Base-by-base conservation (phyloP, 2,113 vertebrate species). In the Macquaria australasica region DNA sequence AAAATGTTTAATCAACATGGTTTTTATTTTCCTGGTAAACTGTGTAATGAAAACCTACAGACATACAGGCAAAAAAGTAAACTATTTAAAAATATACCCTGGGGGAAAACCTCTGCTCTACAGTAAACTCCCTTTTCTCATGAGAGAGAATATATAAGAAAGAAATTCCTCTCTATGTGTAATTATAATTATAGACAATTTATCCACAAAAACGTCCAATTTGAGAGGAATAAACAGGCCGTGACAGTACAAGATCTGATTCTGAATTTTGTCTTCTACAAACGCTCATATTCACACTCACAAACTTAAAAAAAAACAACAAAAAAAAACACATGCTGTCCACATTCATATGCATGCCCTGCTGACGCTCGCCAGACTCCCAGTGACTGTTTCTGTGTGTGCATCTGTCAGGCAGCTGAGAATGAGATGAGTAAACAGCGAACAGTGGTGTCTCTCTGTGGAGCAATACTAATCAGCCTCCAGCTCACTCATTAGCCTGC, bases 381-480 rank as follows among this genome's bases (percentile, higher is more conserved):
- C 53, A 0, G 80, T 25, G 68, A 25, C 31, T 62, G 59, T 82
- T 43, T 31, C 11, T 73, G 71, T 77, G 51, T 71, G 59, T 60
- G 71, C 34, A 25, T 83, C 20, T 71, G 78, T 82, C 77, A 80
- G 56, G 55, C 76, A 51, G 71, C 83, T 73, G 72, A 88, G 85
- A 85, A 87, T 73, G 77, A 91, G 83, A 87, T 70, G 87, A 85
- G 92, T 91, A 91, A 90, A 87, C 86, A 89, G 85, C 10, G 18
- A 93, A 91, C 88, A 87, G 83, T n/a, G 73, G 56, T 8, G 71
- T 82, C 73, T 90, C 91, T 92, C 91, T 75, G 89, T 11, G 80
- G 92, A 91, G 80, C 74, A 84, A 83, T 70, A 68, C 92, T 91
- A 91, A 94, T 91, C 88, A 90, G 91, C 87, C 90, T 82, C 28